phyloP scores from a whole-genome alignment of 2,113 vertebrate species.

The Chionodraco myersi region DNA sequence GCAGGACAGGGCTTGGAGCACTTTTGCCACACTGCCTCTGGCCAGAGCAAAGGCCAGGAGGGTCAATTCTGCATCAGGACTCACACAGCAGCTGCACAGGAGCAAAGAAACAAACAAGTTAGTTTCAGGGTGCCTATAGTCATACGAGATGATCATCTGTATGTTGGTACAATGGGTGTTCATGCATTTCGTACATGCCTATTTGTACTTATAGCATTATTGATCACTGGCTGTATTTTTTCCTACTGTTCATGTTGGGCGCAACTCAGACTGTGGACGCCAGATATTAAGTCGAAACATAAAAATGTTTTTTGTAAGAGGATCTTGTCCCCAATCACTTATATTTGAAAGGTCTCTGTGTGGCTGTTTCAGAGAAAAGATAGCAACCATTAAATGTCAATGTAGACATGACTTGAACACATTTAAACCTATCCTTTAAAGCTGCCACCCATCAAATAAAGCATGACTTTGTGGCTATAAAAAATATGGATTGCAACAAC shows the following conservation, averaged over 20 bases:
- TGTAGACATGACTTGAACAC: neutral
- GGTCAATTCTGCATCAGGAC: constrained; percentile 93
- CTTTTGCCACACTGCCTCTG: constrained; percentile 93
- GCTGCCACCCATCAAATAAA: neutral
- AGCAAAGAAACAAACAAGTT: constrained; percentile 11
- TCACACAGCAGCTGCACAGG: constrained; percentile 87
- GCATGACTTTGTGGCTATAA: neutral
- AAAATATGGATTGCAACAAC: neutral
- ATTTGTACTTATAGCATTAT: neutral
- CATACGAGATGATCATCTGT: neutral
- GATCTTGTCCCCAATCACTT: neutral
- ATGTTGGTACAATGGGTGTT: neutral
- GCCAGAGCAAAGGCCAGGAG: constrained; percentile 96
- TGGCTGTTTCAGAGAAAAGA: neutral
- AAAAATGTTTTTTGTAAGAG: neutral
- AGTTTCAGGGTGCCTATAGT: neutral
- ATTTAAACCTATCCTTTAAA: neutral
- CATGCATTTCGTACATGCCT: neutral
- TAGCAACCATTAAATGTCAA: too few species aligned
- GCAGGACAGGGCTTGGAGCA: constrained; percentile 90
- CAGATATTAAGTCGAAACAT: neutral
- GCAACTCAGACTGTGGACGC: neutral
- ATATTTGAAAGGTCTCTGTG: neutral
- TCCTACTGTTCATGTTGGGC: neutral
- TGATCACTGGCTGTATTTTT: too few species aligned